phyloP scores from a whole-genome alignment of 2,113 vertebrate genomes.

The Phylloscopus whistleri region DNA sequence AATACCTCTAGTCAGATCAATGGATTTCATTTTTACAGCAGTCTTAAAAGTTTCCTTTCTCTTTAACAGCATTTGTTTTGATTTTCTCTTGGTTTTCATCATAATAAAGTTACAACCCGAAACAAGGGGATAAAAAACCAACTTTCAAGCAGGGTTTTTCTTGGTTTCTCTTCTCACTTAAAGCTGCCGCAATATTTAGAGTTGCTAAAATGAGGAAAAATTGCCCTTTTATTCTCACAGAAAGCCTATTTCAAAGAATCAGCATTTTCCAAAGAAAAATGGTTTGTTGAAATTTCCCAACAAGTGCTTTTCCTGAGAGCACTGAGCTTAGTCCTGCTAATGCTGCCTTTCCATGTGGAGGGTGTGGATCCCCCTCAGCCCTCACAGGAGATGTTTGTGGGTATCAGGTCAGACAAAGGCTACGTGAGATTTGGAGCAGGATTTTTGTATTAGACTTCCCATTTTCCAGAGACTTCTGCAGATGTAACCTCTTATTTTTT shows the following conservation, averaged over 20 bases:
- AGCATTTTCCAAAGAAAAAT: slow-evolving; percentile 38
- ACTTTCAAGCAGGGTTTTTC: not conserved
- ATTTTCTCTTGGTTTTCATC: slow-evolving; percentile 28
- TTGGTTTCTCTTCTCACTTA: not conserved
- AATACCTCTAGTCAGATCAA: not conserved
- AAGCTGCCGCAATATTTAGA: slow-evolving; percentile 15
- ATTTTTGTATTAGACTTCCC: not conserved
- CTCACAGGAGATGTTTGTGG: not conserved
- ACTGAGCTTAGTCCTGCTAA: not conserved
- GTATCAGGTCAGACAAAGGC: not conserved
- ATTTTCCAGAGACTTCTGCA: not conserved
- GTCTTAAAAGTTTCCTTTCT: slow-evolving; percentile 7
- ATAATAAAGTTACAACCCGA: slow-evolving; percentile 21
- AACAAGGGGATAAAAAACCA: not conserved
- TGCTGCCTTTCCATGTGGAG: not conserved
- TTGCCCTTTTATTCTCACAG: slow-evolving; percentile 28
- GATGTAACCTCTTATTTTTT: not conserved
- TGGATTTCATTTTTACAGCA: not conserved
- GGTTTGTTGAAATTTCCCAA: not conserved
- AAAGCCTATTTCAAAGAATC: slow-evolving; percentile 32
- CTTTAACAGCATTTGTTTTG: not conserved
- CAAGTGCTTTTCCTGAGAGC: not conserved
- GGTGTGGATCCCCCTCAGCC: not conserved
- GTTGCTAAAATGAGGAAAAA: slow-evolving; percentile 42
- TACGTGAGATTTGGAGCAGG: not conserved